Base-by-base conservation (phyloP, 2,797 vertebrate species). In the Petrocephalus schoutedeni region DNA sequence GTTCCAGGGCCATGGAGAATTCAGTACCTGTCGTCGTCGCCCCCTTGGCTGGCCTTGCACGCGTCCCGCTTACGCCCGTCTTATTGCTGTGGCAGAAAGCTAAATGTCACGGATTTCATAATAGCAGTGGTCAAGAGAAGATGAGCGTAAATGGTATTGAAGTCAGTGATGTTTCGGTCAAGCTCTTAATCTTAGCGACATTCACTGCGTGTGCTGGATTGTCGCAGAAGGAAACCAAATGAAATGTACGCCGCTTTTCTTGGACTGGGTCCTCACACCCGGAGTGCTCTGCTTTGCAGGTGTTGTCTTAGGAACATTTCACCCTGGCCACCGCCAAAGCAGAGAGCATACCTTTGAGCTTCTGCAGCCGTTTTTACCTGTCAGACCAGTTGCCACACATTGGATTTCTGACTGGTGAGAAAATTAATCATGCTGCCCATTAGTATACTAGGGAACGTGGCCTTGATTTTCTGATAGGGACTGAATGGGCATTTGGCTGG, bases 401-500 rank as follows among this genome's bases (percentile, higher is more conserved):
- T 41, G 41, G 36, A 77, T 77, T 41, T 77, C 16, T 77, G 19
- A 6, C 71, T n/a, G 14, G 36, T 16, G 71, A 49, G 7, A 36
- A 77, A n/a, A 49, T 77, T n/a, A 77, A 77, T 77, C 71, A 77
- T 77, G 16, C 45, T 16, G 36, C 45, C 36, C 71, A 77, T 45
- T 77, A 45, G 36, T 49, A 49, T n/a, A 77, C 71, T n/a, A 49
- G 32, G 32, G 41, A n/a, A 77, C 36, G 16, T 49, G 36, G 71
- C 71, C 71, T 45, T 77, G 71, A 77, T 77, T 16, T n/a, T 77
- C 71, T 77, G 71, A 77, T 77, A 77, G 36, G 71, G 71, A 77
- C 36, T 77, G 36, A 41, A 49, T 41, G 71, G 41, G 71, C 71
- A 77, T 77, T 49, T 77, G 36, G 71, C 71, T 5, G 6, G 16